Evolutionary conservation across 2,888 invertebrate species (phyloP).

Genomic region (Pristionchus japonicus): DNA sequence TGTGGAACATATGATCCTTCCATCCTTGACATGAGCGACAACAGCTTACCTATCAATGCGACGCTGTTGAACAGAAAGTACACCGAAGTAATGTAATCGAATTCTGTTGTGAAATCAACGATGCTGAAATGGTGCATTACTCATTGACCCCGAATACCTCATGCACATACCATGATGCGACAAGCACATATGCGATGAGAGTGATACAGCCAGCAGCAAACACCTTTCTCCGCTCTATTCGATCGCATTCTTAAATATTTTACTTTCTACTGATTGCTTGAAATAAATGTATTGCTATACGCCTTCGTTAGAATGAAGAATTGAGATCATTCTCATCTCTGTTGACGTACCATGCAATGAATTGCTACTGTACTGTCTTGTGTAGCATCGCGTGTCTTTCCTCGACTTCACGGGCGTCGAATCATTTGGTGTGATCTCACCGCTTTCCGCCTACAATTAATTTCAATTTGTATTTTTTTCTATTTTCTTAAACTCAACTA

Average conservation of each 20-base stretch:
- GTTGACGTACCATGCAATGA: constrained; percentile 48
- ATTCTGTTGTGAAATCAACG: constrained; percentile 55
- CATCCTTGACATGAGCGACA: background rate
- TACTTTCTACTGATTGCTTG: no score
- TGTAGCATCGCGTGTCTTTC: constrained; percentile 32
- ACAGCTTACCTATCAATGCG: constrained; percentile 63
- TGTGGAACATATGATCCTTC: background rate
- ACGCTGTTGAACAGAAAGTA: constrained; percentile 71
- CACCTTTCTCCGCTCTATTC: constrained; percentile 61
- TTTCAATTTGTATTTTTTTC: background rate
- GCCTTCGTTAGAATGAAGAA: background rate
- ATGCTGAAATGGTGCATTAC: background rate
- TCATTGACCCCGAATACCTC: no score
- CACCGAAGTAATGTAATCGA: constrained; percentile 67
- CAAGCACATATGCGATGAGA: constrained; percentile 63
- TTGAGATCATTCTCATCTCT: background rate
- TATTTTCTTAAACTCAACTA: background rate
- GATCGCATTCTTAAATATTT: constrained; percentile 7
- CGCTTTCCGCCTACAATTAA: constrained; percentile 17
- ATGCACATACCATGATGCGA: constrained; percentile 48
- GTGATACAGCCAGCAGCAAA: constrained; percentile 63
- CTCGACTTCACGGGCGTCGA: background rate
- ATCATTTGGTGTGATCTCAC: background rate
- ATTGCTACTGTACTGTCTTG: constrained; percentile 46
- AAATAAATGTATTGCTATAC: no score